Evolutionary conservation across 2,113 vertebrate species (phyloP), one percentile per base, ranked within the genome.

Genomic region (Nesoenas mayeri): DNA sequence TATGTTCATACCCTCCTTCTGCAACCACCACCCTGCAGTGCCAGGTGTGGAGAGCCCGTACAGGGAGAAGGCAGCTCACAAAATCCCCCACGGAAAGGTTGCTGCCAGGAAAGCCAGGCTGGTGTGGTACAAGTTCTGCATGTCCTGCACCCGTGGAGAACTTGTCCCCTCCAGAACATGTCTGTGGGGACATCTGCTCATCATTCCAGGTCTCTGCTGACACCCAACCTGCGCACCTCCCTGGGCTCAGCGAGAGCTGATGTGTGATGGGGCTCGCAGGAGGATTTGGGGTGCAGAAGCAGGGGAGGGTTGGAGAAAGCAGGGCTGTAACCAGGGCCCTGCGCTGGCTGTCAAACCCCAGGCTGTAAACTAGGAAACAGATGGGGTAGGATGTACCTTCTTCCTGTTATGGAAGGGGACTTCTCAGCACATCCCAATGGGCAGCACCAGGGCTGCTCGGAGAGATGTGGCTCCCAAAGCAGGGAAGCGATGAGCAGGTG

Each of bases 181-280:
- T 6, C 70, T 78, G 29, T n/a, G 32, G 21, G 25, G 42, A 0
- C 48, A 64, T 20, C 31, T 66, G 44, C 24, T 71, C 14, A 15
- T 56, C 71, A 28, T 1, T 9, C 22, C 66, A 38, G 48, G 31
- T 67, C 20, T 22, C 50, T 0, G 1, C 25, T 34, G 5, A 25
- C 61, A 75, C 3, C 78, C 34, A 10, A 32, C 24, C 58, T 15
- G 4, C 6, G 3, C 31, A 44, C 2, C 21, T 62, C 40, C 48
- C 7, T 0, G 0, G 18, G 36, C 53, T 85, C 57, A 21, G 18
- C 2, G 2, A 38, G 28, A 85, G 31, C 34, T 2, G 3, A 15
- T 8, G 9, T n/a, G 40, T 4, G 21, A 42, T 16, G 31, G 44
- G 57, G 58, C 57, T 89, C 7, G 1, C 2, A 25, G 69, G 32